Evolutionary conservation across 2,113 vertebrate genomes (phyloP).

Genomic region (Hyla sarda): DNA sequence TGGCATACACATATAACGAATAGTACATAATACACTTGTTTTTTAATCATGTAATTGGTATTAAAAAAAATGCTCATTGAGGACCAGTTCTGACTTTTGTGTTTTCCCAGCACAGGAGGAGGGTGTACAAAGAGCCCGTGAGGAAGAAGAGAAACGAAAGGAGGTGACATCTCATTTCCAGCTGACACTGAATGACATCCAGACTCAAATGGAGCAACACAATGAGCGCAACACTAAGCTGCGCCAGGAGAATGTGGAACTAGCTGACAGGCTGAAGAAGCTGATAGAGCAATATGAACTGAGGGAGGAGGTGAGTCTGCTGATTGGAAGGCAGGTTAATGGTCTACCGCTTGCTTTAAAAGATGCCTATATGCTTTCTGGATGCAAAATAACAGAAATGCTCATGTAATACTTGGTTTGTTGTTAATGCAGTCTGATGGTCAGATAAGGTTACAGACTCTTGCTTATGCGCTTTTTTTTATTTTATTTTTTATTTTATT

Average conservation of each 20-base stretch:
- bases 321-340: background rate
- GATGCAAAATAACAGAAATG: background rate
- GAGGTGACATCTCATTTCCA: constrained; percentile 98
- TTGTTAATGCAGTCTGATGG: no score
- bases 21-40: no score
- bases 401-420: no score
- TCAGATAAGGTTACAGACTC: no score
- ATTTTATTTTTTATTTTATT: no score
- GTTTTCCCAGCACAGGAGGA: constrained; percentile 80
- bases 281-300: constrained; percentile 97
- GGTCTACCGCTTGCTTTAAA: no score
- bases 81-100: background rate
- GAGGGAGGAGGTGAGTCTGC: constrained; percentile 84
- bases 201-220: constrained; percentile 98
- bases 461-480: no score
- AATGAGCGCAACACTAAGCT: constrained; percentile 92
- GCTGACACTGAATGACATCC: constrained; percentile 94
- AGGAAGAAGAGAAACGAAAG: constrained; percentile 97
- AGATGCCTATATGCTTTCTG: background rate
- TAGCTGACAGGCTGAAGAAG: constrained; percentile 95
- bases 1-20: no score
- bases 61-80: no score
- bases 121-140: constrained; percentile 88
- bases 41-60: no score
- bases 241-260: constrained; percentile 93